Conservation (phyloP, 2,797 vertebrate species). For the Ataeniobius toweri region DNA sequence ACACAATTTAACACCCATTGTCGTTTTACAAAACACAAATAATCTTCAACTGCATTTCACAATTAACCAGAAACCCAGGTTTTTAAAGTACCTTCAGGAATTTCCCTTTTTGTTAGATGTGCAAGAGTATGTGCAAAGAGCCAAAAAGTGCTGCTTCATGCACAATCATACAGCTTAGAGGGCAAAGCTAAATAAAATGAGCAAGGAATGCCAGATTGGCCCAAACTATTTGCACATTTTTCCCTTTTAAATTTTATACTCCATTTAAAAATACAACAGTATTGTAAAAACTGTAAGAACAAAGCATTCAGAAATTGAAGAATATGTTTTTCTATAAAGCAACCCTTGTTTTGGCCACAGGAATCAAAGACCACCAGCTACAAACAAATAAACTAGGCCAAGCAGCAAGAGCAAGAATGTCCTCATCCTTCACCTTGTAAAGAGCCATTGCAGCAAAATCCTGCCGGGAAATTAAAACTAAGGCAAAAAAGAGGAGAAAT, state of each 20-base stretch:
- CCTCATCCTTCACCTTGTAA: constrained; percentile 64
- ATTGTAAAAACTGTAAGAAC: background rate
- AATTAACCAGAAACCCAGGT: background rate
- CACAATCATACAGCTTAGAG: background rate
- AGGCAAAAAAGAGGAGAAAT: constrained; percentile 61
- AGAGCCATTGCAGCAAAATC: constrained; percentile 34
- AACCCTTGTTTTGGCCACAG: constrained; percentile 31
- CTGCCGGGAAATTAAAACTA: constrained; percentile 74
- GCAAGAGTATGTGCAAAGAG: background rate
- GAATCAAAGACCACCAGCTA: constrained; percentile 9
- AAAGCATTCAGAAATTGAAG: constrained; percentile 5
- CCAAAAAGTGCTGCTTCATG: background rate
- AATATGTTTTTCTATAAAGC: constrained; percentile 15
- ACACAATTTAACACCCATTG: background rate
- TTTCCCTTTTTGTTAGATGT: background rate
- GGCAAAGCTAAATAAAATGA: background rate
- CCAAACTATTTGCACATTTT: background rate
- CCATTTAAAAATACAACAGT: background rate
- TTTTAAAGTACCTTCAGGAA: background rate
- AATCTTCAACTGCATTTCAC: background rate
- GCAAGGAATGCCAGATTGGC: background rate
- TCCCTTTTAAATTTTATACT: background rate
- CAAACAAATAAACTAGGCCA: constrained; percentile 55
- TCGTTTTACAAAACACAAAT: background rate
- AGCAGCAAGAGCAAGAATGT: constrained; percentile 47